Base-by-base conservation (phyloP, 2,113 vertebrate genomes). In the Gambusia affinis region DNA sequence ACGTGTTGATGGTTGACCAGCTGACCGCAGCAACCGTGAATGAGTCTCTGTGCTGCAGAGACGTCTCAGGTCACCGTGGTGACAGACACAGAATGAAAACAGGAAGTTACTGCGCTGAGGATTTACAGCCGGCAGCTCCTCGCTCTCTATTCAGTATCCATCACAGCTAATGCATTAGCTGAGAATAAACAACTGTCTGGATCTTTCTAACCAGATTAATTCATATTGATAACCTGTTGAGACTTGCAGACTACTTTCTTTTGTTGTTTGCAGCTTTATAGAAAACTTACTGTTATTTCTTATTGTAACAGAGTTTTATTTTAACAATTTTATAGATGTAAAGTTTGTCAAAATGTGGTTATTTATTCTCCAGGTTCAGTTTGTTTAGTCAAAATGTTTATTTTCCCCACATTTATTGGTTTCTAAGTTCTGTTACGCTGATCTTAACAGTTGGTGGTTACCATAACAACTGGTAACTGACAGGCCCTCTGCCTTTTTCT, bases 1-100 rank as follows among this genome's bases (percentile, higher is more conserved):
- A 76, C 2, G 82, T 89, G 89, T 63, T 87, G 92, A 88, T 1
- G 60, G 82, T 72, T 29, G 67, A 29, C 73, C 75, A 72, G 76
- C 54, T 42, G 68, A 73, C 51, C 30, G n/a, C 31, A 12, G 44
- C 12, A 4, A 22, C 42, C 64, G 35, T 70, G 47, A 82, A 69
- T 15, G 57, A 44, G 73, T 75, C 78, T 85, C 75, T 88, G 83
- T 85, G 60, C 67, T 70, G 51, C 47, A 62, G 64, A 76, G 61
- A 74, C 17, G 68, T 75, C 75, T 12, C 19, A 47, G 76, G 71
- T 88, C 75, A 75, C 67, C 12, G 65, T 71, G 80, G 27, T 64
- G 82, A 85, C 47, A 61, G 79, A 84, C 62, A 60, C 31, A 37
- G 51, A 29, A 22, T 14, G 67, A 67, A 12, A 42, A 79, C 63